These are phyloP conservation scores for Amiota communis DNA, from an alignment of 2,888 invertebrate genomes.

Conservation along the genomic window DNA sequence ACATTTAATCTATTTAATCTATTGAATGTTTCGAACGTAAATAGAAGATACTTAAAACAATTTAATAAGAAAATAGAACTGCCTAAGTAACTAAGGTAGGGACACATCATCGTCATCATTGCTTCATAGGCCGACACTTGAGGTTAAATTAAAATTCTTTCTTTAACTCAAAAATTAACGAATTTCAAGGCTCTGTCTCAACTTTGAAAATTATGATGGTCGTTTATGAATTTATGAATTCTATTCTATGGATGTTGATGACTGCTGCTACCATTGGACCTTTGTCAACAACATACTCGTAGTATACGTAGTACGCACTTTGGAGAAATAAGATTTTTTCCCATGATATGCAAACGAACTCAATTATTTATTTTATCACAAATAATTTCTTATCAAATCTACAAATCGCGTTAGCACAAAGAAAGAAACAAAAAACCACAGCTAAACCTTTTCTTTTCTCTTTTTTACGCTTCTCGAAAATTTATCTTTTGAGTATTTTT, in stretches of 20 bases:
- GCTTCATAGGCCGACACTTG: too few species aligned
- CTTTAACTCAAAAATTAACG: too few species aligned
- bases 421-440: constrained; percentile 33
- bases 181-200: too few species aligned
- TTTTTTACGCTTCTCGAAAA: background rate
- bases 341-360: constrained; percentile 71
- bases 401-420: constrained; percentile 55
- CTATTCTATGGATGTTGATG: background rate
- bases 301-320: background rate
- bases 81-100: too few species aligned
- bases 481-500: constrained; percentile 61
- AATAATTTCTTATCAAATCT: constrained; percentile 67
- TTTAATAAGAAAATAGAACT: too few species aligned
- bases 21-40: too few species aligned
- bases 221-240: constrained; percentile 17
- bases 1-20: too few species aligned
- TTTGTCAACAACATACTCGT: constrained; percentile 23
- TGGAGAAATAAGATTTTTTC: constrained; percentile 54
- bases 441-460: constrained; percentile 50
- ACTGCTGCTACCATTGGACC: constrained; percentile 31
- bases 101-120: too few species aligned
- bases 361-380: constrained; percentile 71
- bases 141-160: too few species aligned
- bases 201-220: constrained; percentile 12
- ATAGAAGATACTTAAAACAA: too few species aligned